phyloP scores from a whole-genome alignment of 2,113 vertebrate genomes.

The Mobula birostris region DNA sequence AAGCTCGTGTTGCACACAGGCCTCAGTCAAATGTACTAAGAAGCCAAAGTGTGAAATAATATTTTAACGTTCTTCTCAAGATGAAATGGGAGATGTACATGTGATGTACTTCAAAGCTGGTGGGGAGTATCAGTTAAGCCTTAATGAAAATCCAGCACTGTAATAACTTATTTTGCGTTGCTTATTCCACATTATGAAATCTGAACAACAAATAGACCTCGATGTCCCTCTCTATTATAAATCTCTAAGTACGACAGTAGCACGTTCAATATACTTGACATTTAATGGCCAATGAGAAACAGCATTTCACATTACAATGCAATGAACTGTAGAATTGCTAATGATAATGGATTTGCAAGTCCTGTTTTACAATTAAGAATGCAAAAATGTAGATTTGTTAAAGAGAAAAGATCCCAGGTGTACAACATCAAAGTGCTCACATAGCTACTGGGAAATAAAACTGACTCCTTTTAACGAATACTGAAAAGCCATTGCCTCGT shows the following conservation, averaged over 20 bases:
- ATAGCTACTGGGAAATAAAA: constrained; percentile 44
- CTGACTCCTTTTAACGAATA: constrained; percentile 49
- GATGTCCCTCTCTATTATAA: neutral
- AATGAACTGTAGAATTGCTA: constrained; percentile 51
- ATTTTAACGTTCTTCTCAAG: too few species aligned
- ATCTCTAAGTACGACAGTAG: neutral
- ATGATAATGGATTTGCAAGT: constrained; percentile 49
- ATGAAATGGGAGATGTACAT: too few species aligned
- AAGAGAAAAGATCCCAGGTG: constrained; percentile 46
- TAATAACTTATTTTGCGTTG: neutral
- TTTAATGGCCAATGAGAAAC: constrained; percentile 46
- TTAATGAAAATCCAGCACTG: too few species aligned
- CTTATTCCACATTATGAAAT: neutral
- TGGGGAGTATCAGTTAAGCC: neutral
- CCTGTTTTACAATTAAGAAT: constrained; percentile 40
- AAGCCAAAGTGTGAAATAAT: neutral
- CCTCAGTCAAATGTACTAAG: neutral
- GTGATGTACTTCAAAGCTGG: neutral
- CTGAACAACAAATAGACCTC: neutral
- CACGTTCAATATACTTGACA: constrained; percentile 23
- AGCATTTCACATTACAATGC: constrained; percentile 44
- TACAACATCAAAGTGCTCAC: constrained; percentile 48
- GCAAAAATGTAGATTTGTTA: constrained; percentile 41
- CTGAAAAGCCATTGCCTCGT: constrained; percentile 50
- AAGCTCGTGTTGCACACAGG: neutral